These are phyloP conservation scores for Nymphicus hollandicus DNA, from an alignment of 2,113 vertebrate species.

Conservation along the genomic window DNA sequence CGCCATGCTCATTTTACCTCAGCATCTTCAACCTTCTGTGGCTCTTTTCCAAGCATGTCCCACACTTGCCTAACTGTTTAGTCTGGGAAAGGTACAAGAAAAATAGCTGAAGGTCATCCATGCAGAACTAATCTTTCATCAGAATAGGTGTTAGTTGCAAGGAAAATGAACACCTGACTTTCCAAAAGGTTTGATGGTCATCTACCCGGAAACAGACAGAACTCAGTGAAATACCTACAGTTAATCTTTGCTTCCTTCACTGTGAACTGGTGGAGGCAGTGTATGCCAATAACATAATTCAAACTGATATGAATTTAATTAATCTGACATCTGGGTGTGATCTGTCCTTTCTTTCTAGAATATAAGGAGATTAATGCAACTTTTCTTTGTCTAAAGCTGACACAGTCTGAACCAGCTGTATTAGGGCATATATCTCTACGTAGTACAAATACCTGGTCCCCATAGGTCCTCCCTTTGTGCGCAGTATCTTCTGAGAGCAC, in stretches of 20 bases:
- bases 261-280: not conserved
- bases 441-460: not conserved
- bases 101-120: not conserved
- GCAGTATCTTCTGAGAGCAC: not conserved
- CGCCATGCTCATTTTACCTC: not conserved
- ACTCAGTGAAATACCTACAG: not conserved
- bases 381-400: not conserved
- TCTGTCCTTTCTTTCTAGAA: not conserved
- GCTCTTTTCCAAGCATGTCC: not conserved
- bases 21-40: not conserved
- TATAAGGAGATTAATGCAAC: not conserved
- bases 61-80: not conserved
- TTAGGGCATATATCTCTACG: not conserved
- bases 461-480: rapidly evolving
- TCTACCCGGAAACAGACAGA: not conserved
- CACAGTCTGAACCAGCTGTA: not conserved
- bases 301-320: not conserved
- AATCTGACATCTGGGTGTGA: not conserved
- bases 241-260: not conserved
- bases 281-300: not conserved
- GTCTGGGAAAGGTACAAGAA: not conserved
- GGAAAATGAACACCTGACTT: not conserved
- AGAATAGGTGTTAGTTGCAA: not conserved
- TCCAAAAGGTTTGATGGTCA: not conserved
- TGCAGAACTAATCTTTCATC: not conserved